These are phyloP conservation scores for Sigmodon hispidus DNA, from an alignment of 2,113 vertebrate species.

Conservation along the genomic window DNA sequence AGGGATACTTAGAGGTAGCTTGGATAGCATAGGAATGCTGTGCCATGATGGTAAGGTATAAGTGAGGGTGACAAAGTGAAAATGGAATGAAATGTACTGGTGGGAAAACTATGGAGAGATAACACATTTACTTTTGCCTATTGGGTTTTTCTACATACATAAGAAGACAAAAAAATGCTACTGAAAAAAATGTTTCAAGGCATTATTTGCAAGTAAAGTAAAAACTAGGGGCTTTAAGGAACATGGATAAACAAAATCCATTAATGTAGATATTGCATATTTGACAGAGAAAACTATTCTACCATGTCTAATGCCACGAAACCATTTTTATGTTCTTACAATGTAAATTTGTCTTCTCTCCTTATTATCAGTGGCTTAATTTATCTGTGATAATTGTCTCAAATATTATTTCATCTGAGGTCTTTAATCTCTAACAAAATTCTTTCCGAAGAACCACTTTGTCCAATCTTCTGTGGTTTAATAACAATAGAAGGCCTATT, in stretches of 20 bases:
- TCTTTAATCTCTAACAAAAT: neutral
- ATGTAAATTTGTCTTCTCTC: neutral
- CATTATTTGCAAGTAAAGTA: conserved; percentile 55
- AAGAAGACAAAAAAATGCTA: conserved; percentile 24
- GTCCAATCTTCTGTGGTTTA: neutral
- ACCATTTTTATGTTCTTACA: neutral
- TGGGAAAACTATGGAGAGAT: neutral
- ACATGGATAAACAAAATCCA: neutral
- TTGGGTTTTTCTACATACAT: neutral
- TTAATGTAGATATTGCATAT: neutral
- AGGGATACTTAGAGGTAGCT: neutral
- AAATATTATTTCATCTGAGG: neutral
- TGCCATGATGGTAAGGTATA: neutral
- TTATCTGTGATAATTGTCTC: neutral
- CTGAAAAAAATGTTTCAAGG: conserved; percentile 14
- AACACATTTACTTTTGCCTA: neutral
- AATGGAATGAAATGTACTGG: neutral
- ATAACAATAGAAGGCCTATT: neutral
- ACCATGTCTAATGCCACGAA: neutral
- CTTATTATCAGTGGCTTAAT: neutral
- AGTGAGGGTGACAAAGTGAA: neutral
- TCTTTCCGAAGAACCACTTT: neutral
- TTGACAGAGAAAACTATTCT: neutral
- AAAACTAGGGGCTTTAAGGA: conserved; percentile 15
- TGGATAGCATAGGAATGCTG: neutral